A percentile compares a stretch with the other conserved stretches of the same genome.
Conservation (phyloP, 2,113 vertebrate genomes). For the Probosciger aterrimus region DNA sequence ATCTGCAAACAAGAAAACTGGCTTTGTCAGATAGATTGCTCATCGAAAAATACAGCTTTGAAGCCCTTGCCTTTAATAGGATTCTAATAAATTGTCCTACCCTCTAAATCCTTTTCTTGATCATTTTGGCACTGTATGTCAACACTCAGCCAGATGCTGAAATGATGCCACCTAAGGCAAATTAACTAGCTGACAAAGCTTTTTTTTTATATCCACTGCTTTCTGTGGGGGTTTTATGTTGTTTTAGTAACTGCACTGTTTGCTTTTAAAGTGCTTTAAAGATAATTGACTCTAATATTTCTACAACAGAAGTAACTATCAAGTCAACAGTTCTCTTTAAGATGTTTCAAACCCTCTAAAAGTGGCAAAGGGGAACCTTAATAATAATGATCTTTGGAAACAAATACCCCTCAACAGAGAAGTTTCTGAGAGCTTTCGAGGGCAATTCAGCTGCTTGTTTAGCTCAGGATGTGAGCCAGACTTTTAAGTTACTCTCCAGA, state of each 20-base stretch:
- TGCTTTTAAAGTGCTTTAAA: conserved; percentile 13
- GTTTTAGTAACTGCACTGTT: conserved; percentile 3
- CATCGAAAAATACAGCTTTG: neutral
- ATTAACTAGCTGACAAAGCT: neutral
- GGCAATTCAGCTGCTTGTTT: neutral
- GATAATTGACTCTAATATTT: conserved; percentile 2
- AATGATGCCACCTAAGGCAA: conserved; percentile 30
- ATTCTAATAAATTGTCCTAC: conserved; percentile 6
- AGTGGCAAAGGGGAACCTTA: neutral
- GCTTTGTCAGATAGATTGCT: neutral
- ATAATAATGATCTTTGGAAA: neutral
- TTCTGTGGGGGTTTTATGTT: neutral
- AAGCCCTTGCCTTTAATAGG: neutral
- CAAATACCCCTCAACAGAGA: neutral
- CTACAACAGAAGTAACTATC: conserved; percentile 2
- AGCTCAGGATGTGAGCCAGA: neutral
- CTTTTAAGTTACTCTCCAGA: neutral
- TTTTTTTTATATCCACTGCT: neutral
- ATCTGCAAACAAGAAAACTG: neutral
- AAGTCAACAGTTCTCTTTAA: neutral
- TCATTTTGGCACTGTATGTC: neutral
- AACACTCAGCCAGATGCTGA: conserved; percentile 30
- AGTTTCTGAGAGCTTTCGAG: neutral
- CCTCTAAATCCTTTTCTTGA: conserved; percentile 2
- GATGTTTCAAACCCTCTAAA: neutral